Percentiles rank a stretch among this genome's conserved stretches.
phyloP scores from a whole-genome alignment of 2,113 vertebrate genomes.

The Toxotes jaculatrix region DNA sequence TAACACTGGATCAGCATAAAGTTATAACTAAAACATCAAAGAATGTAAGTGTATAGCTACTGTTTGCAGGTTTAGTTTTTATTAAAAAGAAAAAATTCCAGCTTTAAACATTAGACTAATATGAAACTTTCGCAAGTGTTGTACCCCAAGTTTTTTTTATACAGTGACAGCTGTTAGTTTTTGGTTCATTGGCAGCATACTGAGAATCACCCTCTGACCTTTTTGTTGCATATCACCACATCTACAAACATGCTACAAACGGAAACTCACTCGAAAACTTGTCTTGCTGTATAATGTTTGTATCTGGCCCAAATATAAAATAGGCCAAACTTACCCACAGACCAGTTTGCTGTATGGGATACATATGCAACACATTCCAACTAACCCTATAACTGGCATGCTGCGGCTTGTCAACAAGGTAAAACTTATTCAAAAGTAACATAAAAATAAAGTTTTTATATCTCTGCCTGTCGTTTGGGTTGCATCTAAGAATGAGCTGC shows the following conservation, averaged over 20 bases:
- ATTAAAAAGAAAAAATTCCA: too few relatives aligned
- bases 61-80: too few relatives aligned
- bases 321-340: background rate
- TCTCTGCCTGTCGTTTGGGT: too few relatives aligned
- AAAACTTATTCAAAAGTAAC: background rate
- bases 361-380: background rate
- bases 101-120: background rate
- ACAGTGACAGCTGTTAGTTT: background rate
- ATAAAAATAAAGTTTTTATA: too few relatives aligned
- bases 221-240: background rate
- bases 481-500: too few relatives aligned
- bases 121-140: background rate
- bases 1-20: background rate
- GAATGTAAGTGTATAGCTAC: too few relatives aligned
- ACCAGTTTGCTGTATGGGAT: background rate
- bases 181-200: background rate
- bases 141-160: background rate
- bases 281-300: too few relatives aligned
- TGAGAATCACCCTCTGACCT: background rate
- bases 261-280: background rate
- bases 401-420: background rate
- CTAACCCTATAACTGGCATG: background rate
- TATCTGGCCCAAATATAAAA: background rate
- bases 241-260: background rate
- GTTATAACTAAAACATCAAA: background rate